Evolutionary conservation across 2,888 invertebrate genomes (phyloP).

Genomic region (Thera britannica): DNA sequence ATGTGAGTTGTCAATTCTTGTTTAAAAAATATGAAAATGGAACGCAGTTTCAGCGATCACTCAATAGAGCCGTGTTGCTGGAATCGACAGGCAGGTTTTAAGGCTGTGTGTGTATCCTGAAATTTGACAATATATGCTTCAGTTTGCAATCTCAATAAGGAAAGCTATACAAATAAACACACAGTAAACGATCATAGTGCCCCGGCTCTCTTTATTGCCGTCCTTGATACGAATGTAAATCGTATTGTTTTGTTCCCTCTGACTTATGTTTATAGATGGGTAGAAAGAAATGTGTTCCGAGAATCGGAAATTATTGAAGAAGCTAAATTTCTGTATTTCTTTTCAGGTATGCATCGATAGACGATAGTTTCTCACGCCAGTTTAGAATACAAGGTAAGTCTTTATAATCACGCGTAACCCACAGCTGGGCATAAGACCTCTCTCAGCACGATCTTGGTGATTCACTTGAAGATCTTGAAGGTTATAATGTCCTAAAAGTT

Average conservation of each 20-base stretch:
- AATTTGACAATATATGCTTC: conserved; percentile 12
- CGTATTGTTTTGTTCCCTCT: conserved; percentile 28
- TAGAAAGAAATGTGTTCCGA: not conserved
- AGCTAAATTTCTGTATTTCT: conserved; percentile 9
- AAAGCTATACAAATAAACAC: conserved; percentile 26
- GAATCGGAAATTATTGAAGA: conserved; percentile 17
- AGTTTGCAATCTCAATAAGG: conserved; percentile 24
- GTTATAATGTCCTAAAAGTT: too few relatives aligned
- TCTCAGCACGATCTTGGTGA: too few relatives aligned
- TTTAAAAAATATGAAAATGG: too few relatives aligned
- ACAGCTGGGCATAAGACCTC: too few relatives aligned
- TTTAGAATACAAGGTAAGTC: not conserved
- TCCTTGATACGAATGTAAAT: conserved; percentile 32
- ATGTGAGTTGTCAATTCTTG: too few relatives aligned
- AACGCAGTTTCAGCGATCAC: too few relatives aligned
- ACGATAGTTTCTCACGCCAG: not conserved
- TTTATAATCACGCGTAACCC: too few relatives aligned
- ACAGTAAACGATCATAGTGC: conserved; percentile 27
- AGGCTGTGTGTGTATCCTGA: too few relatives aligned
- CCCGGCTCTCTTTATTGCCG: conserved; percentile 26
- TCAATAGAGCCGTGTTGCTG: too few relatives aligned
- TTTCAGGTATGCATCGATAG: conserved; percentile 13
- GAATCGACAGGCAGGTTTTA: too few relatives aligned
- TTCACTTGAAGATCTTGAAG: too few relatives aligned
- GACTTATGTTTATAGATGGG: conserved; percentile 23